Evolutionary conservation across 2,888 invertebrate genomes (phyloP), one percentile per base, ranked within the genome.

Genomic region (Brassicogethes aeneus): DNA sequence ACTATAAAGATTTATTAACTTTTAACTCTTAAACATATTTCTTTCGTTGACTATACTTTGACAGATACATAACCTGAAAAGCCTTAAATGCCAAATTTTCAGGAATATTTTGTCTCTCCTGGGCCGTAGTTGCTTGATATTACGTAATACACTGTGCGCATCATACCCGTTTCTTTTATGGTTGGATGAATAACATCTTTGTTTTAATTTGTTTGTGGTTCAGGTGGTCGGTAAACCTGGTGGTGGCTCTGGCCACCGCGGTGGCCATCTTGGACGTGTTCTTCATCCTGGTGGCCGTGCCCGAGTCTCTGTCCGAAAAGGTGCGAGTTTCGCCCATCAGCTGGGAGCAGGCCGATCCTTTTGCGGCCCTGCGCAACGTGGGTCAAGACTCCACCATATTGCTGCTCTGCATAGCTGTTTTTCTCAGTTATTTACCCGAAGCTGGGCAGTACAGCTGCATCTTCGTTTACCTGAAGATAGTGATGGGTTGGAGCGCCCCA

Each of bases 381-480:
- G 92, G 95, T 52, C 86, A 89, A 54, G 96, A 97, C 69, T 85
- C 90, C 59, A 93, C 95, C 50, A 93, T 99, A 61, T 75, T 97
- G 59, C 87, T 97, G 80, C 79, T 99, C 59, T 96, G 97, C 70
- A 85, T 95, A 53, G 90, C 97, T 36, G 97, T 99, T 60, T 92
- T 99, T 68, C 77, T 99, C 42, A 96, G 96, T 15, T 99, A 99
- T 71, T 75, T 99, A 56, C 97, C 99, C 2, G 99, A 99, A 72
- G 90, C 90, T 31, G 97, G 97, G 53, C 95, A 99, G 73, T 99
- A 99, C 72, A 97, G 97, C 43, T 97, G 97, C 73, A 96, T 99
- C 73, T 99, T 99, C 74, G 97, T 99, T 59, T 99, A 99, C 72
- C 78, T 99, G 53, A 92, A 92, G 73, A 76, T 97, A 65, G 76